Evolutionary conservation across 2,888 invertebrate genomes (phyloP), one percentile per base, ranked within the genome.

Genomic region (Macroteleia sp.): DNA sequence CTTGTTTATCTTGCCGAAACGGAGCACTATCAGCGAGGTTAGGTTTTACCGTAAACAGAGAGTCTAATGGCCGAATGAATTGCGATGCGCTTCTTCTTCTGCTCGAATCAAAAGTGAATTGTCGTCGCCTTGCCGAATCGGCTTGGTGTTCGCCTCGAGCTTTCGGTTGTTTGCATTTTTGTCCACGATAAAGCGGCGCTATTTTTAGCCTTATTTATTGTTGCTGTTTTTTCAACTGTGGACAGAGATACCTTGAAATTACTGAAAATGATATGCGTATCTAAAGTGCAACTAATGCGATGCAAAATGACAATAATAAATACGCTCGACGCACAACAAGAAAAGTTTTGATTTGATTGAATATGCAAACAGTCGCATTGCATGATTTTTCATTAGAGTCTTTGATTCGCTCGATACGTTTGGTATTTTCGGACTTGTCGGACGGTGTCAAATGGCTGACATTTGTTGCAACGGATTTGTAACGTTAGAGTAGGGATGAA

Each of bases 41-140:
- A 76, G 62, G 62, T 76, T 57, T 57, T 20, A 48, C 39, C 36
- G 57, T 76, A 76, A 76, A 76, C 69, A 76, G 64, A 52, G 22
- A 36, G 41, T 42, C 44, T 36, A 67, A 66, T 74, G 66, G 66
- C 52, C 54, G 66, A 66, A 50, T 56, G 16, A 50, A 62, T 62
- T 41, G 59, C 44, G 44, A 59, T 59, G 59, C 59, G 57, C n/a
- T n/a, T n/a, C 42, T 30, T 22, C 25, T 56, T 57, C 30, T 57
- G 30, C 19, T 30, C 19, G 3, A 30, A 28, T 28, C 3, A 48
- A 46, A 46, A 48, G 22, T 17, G 2, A 9, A 30, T 14, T 39
- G 16, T 32, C 10, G 4, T 25, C 25, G 25, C 25, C n/a, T n/a
- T 25, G 4, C 4, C 6, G 25, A 6, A 25, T 25, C 25, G 6